A percentile compares a stretch with the other conserved stretches of the same genome.
Evolutionary conservation across 2,888 invertebrate species (phyloP).

Genomic region (Oscheius sp.): DNA sequence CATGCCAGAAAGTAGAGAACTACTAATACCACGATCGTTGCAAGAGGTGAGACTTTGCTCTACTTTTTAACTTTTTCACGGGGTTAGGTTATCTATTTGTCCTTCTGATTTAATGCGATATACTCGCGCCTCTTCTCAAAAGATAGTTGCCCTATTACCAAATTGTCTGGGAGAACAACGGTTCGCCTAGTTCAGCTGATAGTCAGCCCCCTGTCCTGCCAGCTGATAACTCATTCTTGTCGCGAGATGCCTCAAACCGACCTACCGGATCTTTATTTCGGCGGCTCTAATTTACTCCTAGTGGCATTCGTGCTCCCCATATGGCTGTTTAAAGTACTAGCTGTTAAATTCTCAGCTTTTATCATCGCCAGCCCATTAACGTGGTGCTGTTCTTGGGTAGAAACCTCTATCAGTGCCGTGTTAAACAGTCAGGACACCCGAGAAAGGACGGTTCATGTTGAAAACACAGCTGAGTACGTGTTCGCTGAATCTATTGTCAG

Average conservation of each 20-base stretch:
- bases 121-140: not conserved
- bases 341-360: constrained; percentile 1
- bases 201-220: too few species aligned
- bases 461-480: constrained; percentile 21
- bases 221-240: too few species aligned
- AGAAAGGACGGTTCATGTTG: not conserved
- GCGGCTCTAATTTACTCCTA: constrained; percentile 3
- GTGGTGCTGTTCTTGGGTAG: constrained; percentile 24
- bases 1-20: constrained; percentile 16
- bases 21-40: constrained; percentile 12
- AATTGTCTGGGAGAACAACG: not conserved
- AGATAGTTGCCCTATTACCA: too few species aligned
- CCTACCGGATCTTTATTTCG: constrained; percentile 17
- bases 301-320: not conserved
- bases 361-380: constrained; percentile 13
- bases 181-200: constrained; percentile 6
- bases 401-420: constrained; percentile 32
- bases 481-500: constrained; percentile 14
- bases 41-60: constrained; percentile 15
- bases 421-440: not conserved
- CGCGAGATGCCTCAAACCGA: constrained; percentile 11
- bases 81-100: not conserved
- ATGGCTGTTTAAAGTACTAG: constrained; percentile 14
- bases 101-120: not conserved
- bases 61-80: not conserved